Evolutionary conservation across 1,140 invertebrate genomes (phyloP), one percentile per base, ranked within the genome.

Genomic region (Carcinoscorpius rotundicauda): DNA sequence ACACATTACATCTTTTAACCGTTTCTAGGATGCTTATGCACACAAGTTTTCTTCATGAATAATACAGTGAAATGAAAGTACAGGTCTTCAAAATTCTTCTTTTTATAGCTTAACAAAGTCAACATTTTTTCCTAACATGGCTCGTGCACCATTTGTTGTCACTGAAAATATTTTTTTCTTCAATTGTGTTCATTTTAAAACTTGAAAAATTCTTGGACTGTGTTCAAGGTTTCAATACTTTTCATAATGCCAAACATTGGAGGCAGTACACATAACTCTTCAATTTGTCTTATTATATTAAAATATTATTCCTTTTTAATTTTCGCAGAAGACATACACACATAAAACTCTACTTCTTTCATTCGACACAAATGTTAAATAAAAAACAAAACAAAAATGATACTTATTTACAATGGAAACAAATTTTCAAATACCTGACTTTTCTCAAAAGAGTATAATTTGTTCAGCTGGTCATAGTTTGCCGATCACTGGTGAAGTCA

Each of bases 251-350:
- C 57, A 4, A 58, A 58, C 57, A 58, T 58, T 58, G 6, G 11
- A 29, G 57, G 49, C 11, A 58, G 5, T 58, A 4, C 57, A 58
- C 57, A 58, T 48, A 58, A 58, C 57, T 58, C 57, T 58, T 29
- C 29, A 29, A 29, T 29, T 29, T 29, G 29, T 29, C 29, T 29
- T 29, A 29, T 29, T 29, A 29, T 29, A 29, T 29, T 29, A 29
- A 29, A 29, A 29, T 29, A 29, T 29, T 29, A 29, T 29, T 29
- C 29, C 29, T 29, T 29, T 29, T 29, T 29, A 29, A 29, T 29
- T 29, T 29, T 29, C 29, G 29, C 29, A 29, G 0, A 29, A 29
- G 29, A 29, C 29, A 29, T 29, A 29, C 29, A 29, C 29, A 29
- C 29, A 29, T 29, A 29, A 29, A 29, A 29, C 29, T 29, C 29